These are phyloP conservation scores for Haliclona indistincta DNA, from an alignment of 37 sponge, comb jelly and placozoan species.

Conservation along the genomic window DNA sequence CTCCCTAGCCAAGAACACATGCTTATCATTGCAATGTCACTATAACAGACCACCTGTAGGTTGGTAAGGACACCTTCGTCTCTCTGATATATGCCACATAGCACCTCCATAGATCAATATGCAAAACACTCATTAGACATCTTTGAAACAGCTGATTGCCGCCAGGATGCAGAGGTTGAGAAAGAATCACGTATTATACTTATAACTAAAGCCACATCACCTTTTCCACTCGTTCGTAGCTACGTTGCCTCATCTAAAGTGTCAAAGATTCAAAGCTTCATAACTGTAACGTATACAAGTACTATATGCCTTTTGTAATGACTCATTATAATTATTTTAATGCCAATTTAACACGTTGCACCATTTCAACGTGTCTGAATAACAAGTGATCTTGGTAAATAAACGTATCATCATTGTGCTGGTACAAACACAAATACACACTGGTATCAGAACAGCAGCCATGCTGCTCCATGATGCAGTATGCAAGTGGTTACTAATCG, in stretches of 20 bases:
- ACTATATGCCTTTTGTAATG: too few relatives aligned
- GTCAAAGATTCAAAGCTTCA: not conserved
- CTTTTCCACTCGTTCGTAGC: constrained; percentile 91
- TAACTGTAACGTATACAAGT: too few relatives aligned
- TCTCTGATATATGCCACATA: constrained; percentile 94
- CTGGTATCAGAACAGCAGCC: too few relatives aligned
- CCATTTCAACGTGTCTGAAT: too few relatives aligned
- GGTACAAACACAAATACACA: too few relatives aligned
- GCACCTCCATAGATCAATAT: constrained; percentile 92
- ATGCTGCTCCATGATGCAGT: too few relatives aligned
- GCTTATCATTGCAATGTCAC: constrained; percentile 1
- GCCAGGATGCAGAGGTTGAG: not conserved
- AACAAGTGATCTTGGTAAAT: too few relatives aligned
- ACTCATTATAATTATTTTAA: too few relatives aligned
- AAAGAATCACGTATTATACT: not conserved
- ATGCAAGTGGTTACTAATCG: too few relatives aligned
- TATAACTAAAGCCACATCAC: constrained; percentile 44
- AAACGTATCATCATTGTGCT: too few relatives aligned
- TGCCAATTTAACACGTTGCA: too few relatives aligned
- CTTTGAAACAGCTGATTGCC: constrained; percentile 81
- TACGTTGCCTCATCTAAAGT: constrained; percentile 74
- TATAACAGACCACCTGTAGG: constrained; percentile 67
- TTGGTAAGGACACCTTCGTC: constrained; percentile 75
- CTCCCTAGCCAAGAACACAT: constrained; percentile 58
- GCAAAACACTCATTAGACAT: constrained; percentile 87